Conservation (phyloP, 2,797 vertebrate species). For the Aquila chrysaetos region DNA sequence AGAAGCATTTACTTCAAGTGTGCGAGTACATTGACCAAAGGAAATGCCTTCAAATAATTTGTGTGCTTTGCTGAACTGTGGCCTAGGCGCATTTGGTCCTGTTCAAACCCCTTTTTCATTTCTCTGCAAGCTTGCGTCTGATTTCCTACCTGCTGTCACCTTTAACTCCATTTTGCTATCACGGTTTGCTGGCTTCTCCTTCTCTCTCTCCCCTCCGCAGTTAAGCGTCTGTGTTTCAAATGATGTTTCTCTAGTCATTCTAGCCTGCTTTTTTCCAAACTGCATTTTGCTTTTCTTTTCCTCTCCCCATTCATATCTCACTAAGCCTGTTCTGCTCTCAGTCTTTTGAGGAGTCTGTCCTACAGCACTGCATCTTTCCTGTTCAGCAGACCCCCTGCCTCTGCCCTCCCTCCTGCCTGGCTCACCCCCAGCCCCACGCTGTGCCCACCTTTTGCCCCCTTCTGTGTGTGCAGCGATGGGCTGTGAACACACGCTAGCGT, state of each 20-base stretch:
- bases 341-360: neutral
- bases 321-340: neutral
- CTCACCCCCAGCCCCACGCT: neutral
- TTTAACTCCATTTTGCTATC: constrained; percentile 17
- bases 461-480: constrained; percentile 36
- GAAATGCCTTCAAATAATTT: constrained; percentile 1
- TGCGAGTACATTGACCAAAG: neutral
- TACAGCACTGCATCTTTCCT: neutral
- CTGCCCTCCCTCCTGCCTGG: neutral
- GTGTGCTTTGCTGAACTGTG: constrained; percentile 35
- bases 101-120: neutral
- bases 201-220: neutral
- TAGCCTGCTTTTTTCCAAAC: neutral
- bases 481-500: constrained; percentile 54
- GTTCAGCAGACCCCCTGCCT: neutral
- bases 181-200: neutral
- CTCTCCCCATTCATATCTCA: neutral
- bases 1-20: constrained; percentile 9
- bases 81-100: neutral
- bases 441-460: constrained; percentile 4
- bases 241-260: neutral
- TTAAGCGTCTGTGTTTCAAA: neutral
- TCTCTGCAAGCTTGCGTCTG: neutral
- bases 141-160: neutral
- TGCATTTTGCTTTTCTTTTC: neutral